Base-by-base conservation (phyloP, 2,888 invertebrate species). In the Trissoscelio sp. region DNA sequence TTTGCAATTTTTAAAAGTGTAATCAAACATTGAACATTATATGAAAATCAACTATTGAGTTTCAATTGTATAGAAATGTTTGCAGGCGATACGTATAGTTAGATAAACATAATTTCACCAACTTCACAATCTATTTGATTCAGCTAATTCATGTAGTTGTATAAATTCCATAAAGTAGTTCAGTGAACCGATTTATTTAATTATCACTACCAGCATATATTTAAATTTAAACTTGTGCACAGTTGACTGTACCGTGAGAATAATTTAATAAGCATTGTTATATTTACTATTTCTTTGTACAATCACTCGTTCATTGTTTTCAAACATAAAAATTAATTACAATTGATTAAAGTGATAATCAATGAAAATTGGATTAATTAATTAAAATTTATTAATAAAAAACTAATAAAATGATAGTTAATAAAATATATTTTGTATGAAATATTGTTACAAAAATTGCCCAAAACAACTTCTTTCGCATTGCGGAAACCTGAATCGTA, bases 151-250 rank as follows among this genome's bases (percentile, higher is more conserved):
- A 16, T 48, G 42, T 51, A 42, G 53, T 58, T 18, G 22, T 55
- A 42, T 53, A 53, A 60, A 72, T 72, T 51, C 34, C 46, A 46
- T 70, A 58, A 57, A 70, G 37, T 46, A 70, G 44, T 37, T 58
- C 57, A 58, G 22, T 58, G 46, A 58, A 48, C 22, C 48, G 48
- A 58, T 70, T 70, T 58, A 70, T 44, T 57, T 58, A 55, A 14
- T 57, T 70, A 70, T 70, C 55, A 48, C 58, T 70, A 31, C 48
- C 70, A 34, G 53, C 58, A 58, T 58, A 12, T 24, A 44, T 44
- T 69, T 28, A 28, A 37, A 51, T 66, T 48, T 37, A 66, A 66
- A 51, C 16, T 48, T 34, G 44, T 12, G 5, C 11, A 7, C 9
- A 55, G 12, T 9, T 55, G 34, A 12, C 3, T n/a, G 12, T 9